A percentile compares a stretch with the other conserved stretches of the same genome.
Conservation (phyloP, 2,797 vertebrate species). For the Anguilla obscura region DNA sequence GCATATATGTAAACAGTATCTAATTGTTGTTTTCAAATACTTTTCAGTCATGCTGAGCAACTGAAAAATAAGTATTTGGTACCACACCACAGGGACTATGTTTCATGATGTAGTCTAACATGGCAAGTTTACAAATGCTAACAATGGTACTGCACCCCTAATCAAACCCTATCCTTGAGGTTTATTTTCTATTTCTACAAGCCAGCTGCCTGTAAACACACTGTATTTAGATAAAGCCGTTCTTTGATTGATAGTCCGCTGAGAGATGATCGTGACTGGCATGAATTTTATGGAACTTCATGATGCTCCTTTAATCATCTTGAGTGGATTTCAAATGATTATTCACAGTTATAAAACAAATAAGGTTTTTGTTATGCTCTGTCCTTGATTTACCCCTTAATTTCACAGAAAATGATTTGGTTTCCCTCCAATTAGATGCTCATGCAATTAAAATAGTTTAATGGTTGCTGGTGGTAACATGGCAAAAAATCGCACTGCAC, state of each 20-base stretch:
- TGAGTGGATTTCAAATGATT: background rate
- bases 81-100: background rate
- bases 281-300: background rate
- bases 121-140: background rate
- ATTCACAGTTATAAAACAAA: background rate
- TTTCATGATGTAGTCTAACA: background rate
- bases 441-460: constrained; percentile 6
- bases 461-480: background rate
- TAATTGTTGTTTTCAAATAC: background rate
- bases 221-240: background rate
- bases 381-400: constrained; percentile 22
- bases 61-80: background rate
- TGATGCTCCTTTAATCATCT: background rate
- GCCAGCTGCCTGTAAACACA: background rate
- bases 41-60: background rate
- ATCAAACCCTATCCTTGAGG: background rate
- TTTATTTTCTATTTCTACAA: background rate
- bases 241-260: background rate
- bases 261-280: background rate
- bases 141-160: background rate
- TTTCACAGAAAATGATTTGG: background rate
- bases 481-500: background rate
- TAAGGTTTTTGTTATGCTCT: constrained; percentile 12
- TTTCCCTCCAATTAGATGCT: background rate
- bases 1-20: background rate